Evolutionary conservation across 2,888 invertebrate species (phyloP), one percentile per base, ranked within the genome.

Genomic region (Nasonovia ribisnigri): DNA sequence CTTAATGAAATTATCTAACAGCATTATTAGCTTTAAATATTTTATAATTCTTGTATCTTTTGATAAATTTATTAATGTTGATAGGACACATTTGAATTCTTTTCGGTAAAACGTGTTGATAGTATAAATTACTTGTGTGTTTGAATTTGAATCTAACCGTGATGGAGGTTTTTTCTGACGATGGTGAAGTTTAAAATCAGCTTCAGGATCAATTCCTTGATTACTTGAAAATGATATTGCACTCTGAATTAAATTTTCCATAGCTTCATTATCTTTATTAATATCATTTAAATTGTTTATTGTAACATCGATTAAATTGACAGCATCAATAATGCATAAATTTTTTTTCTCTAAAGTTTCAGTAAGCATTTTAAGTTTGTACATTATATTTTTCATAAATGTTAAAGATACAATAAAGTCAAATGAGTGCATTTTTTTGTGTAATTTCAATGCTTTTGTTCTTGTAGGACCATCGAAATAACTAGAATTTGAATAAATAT

Each of bases 381-480:
- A 77, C 48, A 91, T 42, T 24, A 84, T 77, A 67, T 60, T 48
- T 91, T 91, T 91, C 46, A 91, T 91, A 36, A 91, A 91, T 36
- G 84, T 26, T 67, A 84, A 48, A n/a, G 87, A 87, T 48, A 87
- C 87, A 48, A 87, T 87, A 26, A 87, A 87, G 10, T 87, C 87
- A 48, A 87, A 87, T 48, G 24, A 87, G 48, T 29, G 48, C 87
- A 87, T 13, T 24, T 48, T 87, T 87, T 84, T 84, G n/a, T 84
- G 3, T 46, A 46, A 6, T 46, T 6, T 6, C 6, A n/a, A n/a
- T 46, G 46, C 46, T 46, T 46, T 46, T 46, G 46, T 46, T 46
- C 46, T 46, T 46, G 46, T 46, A 46, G 46, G 46, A 46, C 46
- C 46, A 46, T 46, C 46, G 6, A 46, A 46, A 46, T 46, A 46